Base-by-base conservation (phyloP, 2,888 invertebrate species). In the Epinotia nisella region DNA sequence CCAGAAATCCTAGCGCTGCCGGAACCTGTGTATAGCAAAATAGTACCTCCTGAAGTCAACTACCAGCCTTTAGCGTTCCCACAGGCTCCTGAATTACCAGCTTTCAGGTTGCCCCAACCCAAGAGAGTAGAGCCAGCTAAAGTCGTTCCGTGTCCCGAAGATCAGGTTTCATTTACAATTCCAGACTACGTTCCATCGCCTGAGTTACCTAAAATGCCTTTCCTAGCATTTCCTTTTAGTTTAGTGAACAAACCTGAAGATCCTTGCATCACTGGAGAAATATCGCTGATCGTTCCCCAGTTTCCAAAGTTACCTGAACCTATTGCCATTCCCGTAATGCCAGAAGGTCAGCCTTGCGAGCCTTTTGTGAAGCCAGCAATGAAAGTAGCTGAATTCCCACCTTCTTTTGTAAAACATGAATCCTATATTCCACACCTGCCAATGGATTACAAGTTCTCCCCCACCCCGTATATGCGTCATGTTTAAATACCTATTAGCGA, bases 1-100 rank as follows among this genome's bases (percentile, higher is more conserved):
- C 53, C 51, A 19, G 19, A 64, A 9, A 35, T 51, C 2, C 11
- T 53, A 15, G 51, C 35, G 17, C 35, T 19, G 2, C 65, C 65
- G 35, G 53, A 24, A 62, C 62, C 49, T 4, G 49, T 49, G n/a
- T n/a, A 62, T 62, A 49, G 10, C 49, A 49, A 62, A 62, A 24
- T 49, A 62, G 49, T 29, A 3, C 19, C 15, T n/a, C 58, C 65
- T 35, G 51, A 24, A 17, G 24, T 60, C 1, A 24, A 51, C 29
- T 68, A 51, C 39, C 17, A 65, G 49, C 75, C 75, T 58, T 39
- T 75, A n/a, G 58, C 62, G 1, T 71, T 78, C 55, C 77, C 77
- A 15, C 72, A 75, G 58, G 68, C 77, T 9, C 79, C 79, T 55
- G 45, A 69, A 24, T 59, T 79, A 35, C 74, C 77, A 13, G 64